Conservation (phyloP, 2,113 vertebrate genomes). For the Setophaga petechia region DNA sequence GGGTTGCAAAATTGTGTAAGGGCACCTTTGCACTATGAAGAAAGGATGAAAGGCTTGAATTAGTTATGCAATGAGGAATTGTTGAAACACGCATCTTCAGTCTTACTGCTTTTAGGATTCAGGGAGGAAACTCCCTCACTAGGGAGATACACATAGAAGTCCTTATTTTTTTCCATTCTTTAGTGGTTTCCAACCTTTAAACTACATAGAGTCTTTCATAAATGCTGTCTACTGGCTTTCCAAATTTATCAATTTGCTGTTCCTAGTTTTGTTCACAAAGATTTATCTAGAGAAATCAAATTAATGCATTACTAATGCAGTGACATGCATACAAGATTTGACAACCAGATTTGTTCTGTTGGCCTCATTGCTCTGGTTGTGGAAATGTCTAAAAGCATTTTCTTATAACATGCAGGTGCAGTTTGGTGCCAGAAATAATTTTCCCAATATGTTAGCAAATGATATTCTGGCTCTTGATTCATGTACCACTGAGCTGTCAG, state of each 20-base stretch:
- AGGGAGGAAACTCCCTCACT: background rate
- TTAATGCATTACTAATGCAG: background rate
- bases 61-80: background rate
- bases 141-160: background rate
- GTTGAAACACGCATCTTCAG: background rate
- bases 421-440: conserved; percentile 42
- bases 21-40: background rate
- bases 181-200: background rate
- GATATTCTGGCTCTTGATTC: conserved; percentile 29
- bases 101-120: background rate
- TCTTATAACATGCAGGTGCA: background rate
- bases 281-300: background rate
- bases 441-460: conserved; percentile 32
- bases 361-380: background rate
- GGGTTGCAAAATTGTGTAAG: background rate
- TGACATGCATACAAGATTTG: background rate
- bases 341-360: background rate
- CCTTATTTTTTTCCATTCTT: background rate
- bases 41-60: background rate
- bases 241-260: background rate
- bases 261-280: background rate
- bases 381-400: background rate
- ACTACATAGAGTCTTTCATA: background rate
- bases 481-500: conserved; percentile 53
- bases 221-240: background rate